These are phyloP conservation scores for Noctua fimbriata DNA, from an alignment of 2,888 invertebrate genomes.

Conservation along the genomic window DNA sequence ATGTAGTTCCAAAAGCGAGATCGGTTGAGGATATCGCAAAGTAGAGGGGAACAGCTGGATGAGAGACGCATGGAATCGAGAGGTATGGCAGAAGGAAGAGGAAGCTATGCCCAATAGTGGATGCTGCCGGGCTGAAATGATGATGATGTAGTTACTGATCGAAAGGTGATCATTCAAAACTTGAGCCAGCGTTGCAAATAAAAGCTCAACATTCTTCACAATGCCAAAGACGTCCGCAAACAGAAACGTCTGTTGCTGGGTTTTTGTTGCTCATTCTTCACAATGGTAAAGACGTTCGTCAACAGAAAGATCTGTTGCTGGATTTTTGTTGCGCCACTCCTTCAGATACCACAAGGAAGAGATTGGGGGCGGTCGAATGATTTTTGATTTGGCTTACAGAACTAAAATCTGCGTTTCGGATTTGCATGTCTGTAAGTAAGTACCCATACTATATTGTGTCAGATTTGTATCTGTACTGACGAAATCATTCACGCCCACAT, in stretches of 20 bases:
- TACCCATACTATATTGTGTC: background rate
- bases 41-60: background rate
- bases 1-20: background rate
- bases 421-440: background rate
- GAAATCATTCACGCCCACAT: constrained; percentile 29
- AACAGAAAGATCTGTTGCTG: background rate
- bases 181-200: background rate
- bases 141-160: background rate
- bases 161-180: background rate
- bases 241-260: background rate
- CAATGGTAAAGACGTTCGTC: background rate
- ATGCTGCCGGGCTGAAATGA: background rate
- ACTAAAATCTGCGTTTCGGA: background rate
- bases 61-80: background rate
- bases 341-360: background rate
- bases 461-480: constrained; percentile 10
- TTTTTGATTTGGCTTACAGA: background rate
- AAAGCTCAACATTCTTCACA: background rate
- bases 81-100: background rate
- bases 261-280: background rate
- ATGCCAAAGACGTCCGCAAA: background rate
- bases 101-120: background rate
- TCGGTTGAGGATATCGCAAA: background rate
- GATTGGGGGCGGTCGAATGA: background rate
- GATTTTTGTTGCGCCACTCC: background rate